Percentiles rank a stretch among this genome's conserved stretches.
Conservation (phyloP, 1,140 invertebrate genomes). For the Drosophila miranda region DNA sequence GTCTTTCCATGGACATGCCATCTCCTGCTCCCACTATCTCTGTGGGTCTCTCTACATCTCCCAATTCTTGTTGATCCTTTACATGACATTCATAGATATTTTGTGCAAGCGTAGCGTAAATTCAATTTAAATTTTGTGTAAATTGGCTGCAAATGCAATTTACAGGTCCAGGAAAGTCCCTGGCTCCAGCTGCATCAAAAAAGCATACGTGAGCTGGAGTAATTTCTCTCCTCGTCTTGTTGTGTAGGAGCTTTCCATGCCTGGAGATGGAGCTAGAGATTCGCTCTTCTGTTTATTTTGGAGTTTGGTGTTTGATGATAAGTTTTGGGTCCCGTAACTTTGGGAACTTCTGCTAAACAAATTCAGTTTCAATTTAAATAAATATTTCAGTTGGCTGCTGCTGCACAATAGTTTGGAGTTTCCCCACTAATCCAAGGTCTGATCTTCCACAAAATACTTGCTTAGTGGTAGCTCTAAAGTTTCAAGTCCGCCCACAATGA, state of each 20-base stretch:
- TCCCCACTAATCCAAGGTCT: no score
- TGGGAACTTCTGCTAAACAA: background rate
- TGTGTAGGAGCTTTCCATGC: conserved; percentile 5
- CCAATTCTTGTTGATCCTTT: conserved; percentile 23
- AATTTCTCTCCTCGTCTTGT: background rate
- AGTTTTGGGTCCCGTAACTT: conserved; percentile 10
- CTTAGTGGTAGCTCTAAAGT: background rate
- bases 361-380: no score
- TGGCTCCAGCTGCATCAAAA: conserved; percentile 20
- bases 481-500: background rate
- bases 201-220: conserved; percentile 43
- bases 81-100: conserved; percentile 72
- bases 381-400: no score
- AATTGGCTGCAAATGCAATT: conserved; percentile 77
- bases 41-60: background rate
- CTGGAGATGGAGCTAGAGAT: background rate
- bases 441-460: background rate
- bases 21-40: no score
- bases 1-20: conserved; percentile 10
- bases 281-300: background rate
- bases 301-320: background rate
- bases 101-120: conserved; percentile 76
- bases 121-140: conserved; percentile 77
- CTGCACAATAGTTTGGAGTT: no score
- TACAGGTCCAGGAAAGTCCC: conserved; percentile 47